These are phyloP conservation scores for Brachylomia viminalis DNA, from an alignment of 2,888 invertebrate species.

Conservation along the genomic window DNA sequence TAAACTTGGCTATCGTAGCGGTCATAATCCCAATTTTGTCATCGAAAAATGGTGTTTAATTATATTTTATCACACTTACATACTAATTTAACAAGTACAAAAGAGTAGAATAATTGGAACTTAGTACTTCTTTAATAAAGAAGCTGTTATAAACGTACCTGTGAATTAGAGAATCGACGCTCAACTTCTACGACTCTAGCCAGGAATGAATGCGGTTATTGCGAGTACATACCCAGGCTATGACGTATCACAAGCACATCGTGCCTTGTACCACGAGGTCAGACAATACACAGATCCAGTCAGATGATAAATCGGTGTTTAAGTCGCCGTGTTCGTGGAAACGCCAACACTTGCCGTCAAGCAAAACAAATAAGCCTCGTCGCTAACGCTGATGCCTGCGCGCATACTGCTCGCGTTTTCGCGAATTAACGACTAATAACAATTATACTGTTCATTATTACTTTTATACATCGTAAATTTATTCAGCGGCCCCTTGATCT, in stretches of 20 bases:
- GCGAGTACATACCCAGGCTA: conserved; percentile 34
- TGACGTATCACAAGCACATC: conserved; percentile 34
- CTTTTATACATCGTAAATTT: conserved; percentile 65
- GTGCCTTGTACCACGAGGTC: conserved; percentile 46
- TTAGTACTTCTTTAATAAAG: not conserved
- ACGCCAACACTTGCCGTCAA: conserved; percentile 62
- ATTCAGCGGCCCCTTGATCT: conserved; percentile 55
- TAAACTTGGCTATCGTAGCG: conserved; percentile 48
- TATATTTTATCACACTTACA: not conserved
- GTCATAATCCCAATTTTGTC: conserved; percentile 27
- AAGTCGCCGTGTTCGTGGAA: conserved; percentile 63
- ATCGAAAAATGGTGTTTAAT: conserved; percentile 4
- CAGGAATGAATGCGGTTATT: conserved; percentile 1
- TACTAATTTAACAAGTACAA: not conserved
- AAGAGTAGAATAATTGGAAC: not conserved
- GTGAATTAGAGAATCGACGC: not conserved
- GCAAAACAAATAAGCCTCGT: conserved; percentile 62
- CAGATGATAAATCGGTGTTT: conserved; percentile 64
- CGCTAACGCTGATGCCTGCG: conserved; percentile 31
- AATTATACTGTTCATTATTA: conserved; percentile 67
- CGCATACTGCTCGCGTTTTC: conserved; percentile 58
- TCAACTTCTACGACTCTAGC: not conserved
- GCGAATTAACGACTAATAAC: conserved; percentile 66
- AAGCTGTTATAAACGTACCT: not conserved
- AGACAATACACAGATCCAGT: conserved; percentile 52